These are phyloP conservation scores for Anas georgica DNA, from an alignment of 2,797 vertebrate genomes.

Conservation along the genomic window DNA sequence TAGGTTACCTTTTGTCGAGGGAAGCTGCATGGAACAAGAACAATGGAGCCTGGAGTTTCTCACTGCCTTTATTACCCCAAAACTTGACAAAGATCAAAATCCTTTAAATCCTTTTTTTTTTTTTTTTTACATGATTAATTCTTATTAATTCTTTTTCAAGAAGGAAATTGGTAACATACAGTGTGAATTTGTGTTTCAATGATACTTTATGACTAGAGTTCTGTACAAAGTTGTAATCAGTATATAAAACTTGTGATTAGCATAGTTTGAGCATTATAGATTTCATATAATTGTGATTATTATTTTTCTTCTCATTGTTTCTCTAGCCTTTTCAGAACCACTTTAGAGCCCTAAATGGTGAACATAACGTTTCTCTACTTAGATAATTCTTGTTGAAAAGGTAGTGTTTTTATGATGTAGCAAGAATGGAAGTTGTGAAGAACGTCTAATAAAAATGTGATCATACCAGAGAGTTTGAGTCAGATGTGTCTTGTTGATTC, in stretches of 20 bases:
- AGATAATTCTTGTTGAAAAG: background rate
- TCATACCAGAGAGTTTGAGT: background rate
- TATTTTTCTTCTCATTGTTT: background rate
- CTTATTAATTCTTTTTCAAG: background rate
- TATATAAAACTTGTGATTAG: background rate
- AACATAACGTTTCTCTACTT: background rate
- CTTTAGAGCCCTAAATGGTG: background rate
- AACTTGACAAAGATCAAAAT: background rate
- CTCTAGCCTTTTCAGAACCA: background rate
- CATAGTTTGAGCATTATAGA: background rate
- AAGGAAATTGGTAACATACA: background rate
- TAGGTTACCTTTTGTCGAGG: background rate
- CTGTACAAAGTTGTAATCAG: background rate
- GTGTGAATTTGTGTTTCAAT: background rate
- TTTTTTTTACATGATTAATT: background rate
- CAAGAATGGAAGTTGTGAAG: background rate
- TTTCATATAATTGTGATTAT: background rate
- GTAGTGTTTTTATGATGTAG: background rate
- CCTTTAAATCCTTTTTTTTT: background rate
- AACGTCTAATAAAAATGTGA: background rate
- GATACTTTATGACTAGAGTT: background rate
- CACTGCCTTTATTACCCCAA: background rate
- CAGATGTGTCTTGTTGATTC: background rate
- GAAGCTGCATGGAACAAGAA: background rate
- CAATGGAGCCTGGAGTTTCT: background rate